These are phyloP conservation scores for Megaptera novaeangliae DNA, from an alignment of 2,113 vertebrate genomes.

Conservation along the genomic window DNA sequence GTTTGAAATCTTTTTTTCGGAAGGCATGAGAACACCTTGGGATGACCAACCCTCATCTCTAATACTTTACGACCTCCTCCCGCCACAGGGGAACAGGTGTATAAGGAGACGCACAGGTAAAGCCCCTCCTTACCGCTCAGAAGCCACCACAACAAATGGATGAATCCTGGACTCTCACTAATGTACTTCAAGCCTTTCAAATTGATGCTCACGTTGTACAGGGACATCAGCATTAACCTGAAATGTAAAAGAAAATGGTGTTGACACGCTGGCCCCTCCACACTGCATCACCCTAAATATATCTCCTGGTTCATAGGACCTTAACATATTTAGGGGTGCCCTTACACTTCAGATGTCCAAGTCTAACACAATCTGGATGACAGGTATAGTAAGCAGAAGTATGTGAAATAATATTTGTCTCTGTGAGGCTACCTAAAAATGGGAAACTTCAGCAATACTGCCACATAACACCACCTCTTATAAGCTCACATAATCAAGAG, in stretches of 20 bases:
- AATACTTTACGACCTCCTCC: background rate
- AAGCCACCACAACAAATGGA: slow-evolving; percentile 88
- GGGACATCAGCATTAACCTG: slow-evolving; percentile 94
- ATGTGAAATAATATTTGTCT: background rate
- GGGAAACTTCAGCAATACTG: background rate
- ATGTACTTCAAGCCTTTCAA: slow-evolving; percentile 90
- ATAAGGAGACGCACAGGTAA: background rate
- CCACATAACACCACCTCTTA: background rate
- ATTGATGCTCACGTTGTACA: slow-evolving; percentile 95
- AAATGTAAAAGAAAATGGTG: slow-evolving; percentile 49
- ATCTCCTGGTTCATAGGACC: background rate
- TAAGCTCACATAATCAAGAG: background rate
- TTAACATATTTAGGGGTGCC: background rate
- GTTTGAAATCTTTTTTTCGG: background rate
- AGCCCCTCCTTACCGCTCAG: slow-evolving; percentile 85
- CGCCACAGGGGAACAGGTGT: background rate
- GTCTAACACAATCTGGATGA: background rate
- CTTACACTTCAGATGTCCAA: background rate
- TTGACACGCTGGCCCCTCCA: background rate
- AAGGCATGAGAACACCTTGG: background rate
- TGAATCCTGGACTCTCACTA: slow-evolving; percentile 85
- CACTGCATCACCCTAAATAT: background rate
- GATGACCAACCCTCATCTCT: background rate
- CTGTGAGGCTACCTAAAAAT: background rate
- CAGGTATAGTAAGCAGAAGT: background rate